Base-by-base conservation (phyloP, 2,113 vertebrate species). In the Nothocercus nigrocapillus region DNA sequence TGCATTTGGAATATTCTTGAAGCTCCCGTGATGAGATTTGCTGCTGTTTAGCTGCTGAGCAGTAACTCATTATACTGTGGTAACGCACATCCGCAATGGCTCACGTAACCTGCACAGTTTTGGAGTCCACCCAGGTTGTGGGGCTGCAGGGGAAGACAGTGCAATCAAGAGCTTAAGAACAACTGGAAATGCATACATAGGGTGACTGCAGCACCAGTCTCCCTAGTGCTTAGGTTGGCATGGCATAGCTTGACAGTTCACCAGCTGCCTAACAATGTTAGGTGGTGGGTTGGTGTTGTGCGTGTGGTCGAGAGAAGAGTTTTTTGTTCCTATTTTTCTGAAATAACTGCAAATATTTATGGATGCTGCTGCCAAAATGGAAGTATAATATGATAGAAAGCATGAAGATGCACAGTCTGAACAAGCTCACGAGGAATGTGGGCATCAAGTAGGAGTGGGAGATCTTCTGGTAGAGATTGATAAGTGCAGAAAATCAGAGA, bases 101-200 rank as follows among this genome's bases (percentile, higher is more conserved):
- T 78, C 15, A 66, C 53, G 21, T 62, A 9, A 81, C 83, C 36
- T 45, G 32, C 32, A 56, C 27, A 47, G 63, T 51, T 88, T 58
- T 83, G 83, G 74, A 28, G n/a, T 59, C 40, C 0, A 4, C 30
- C 45, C 20, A 17, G 9, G 25, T 77, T 83, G 38, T 45, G 53
- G 16, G 63, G 16, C 28, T 53, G 44, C 51, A 19, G 36, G 27
- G 53, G 34, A 54, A 32, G 14, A 32, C 44, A 45, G 45, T 2
- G 22, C 38, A 82, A 62, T 24, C 13, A 70, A 19, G 34, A 0
- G 0, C 34, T 78, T 75, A 59, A 89, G 86, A 84, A 75, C n/a
- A 67, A 63, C 36, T 72, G 20, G 36, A 82, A 58, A 61, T 73
- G 4, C 0, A 0, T 68, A 13, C 13, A 0, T 5, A 27, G 27